phyloP scores from a whole-genome alignment of 2,797 vertebrate species.

The Lagocephalus sceleratus region DNA sequence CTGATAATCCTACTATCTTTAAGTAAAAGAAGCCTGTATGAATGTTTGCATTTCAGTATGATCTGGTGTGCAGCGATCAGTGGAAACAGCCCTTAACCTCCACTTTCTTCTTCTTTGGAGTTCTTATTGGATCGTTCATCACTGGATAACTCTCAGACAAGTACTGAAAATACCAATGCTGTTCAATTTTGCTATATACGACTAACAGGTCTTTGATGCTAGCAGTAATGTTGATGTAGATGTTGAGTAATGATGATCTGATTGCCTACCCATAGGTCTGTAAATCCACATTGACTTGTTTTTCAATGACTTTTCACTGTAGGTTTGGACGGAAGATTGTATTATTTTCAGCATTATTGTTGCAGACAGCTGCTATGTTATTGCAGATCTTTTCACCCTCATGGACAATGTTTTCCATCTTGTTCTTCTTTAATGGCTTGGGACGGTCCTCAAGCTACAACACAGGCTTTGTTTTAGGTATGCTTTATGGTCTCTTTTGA shows the following conservation, averaged over 20 bases:
- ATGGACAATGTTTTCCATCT: conserved; percentile 77
- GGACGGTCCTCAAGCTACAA: conserved; percentile 86
- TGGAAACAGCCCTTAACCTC: conserved; percentile 7
- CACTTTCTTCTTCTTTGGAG: conserved; percentile 1
- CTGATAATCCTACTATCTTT: background rate
- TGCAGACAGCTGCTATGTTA: conserved; percentile 82
- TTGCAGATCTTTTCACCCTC: conserved; percentile 79
- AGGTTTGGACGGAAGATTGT: conserved; percentile 87
- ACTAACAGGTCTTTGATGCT: too few relatives aligned
- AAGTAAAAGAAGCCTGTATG: background rate
- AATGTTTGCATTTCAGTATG: background rate
- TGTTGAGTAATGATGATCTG: too few relatives aligned
- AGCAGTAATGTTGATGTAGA: too few relatives aligned
- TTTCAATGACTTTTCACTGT: background rate
- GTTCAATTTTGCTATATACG: too few relatives aligned
- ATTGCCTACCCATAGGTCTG: too few relatives aligned
- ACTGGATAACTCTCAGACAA: conserved; percentile 1
- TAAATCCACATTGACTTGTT: too few relatives aligned
- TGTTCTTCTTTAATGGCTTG: conserved; percentile 81
- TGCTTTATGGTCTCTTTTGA: conserved; percentile 51
- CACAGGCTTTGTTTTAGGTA: conserved; percentile 84
- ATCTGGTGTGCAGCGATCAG: conserved; percentile 1
- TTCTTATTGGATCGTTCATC: background rate
- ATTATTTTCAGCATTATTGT: conserved; percentile 79
- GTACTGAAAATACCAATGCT: background rate